These are phyloP conservation scores for Riptortus pedestris DNA, from an alignment of 1,140 invertebrate species.

Conservation along the genomic window DNA sequence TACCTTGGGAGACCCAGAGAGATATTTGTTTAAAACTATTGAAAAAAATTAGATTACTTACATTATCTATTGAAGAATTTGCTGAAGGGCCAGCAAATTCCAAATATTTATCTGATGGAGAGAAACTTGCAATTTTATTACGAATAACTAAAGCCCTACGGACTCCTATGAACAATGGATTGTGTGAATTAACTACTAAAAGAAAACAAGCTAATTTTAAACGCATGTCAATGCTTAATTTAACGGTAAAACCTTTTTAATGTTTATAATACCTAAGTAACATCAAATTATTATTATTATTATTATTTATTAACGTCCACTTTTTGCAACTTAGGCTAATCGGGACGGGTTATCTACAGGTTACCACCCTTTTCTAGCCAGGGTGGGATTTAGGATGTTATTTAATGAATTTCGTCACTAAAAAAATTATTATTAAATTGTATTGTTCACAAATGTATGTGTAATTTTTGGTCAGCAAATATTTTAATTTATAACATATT, in stretches of 20 bases:
- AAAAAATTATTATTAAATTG: too few species aligned
- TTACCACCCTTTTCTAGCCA: too few species aligned
- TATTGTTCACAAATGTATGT: not conserved
- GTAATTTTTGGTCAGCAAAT: not conserved
- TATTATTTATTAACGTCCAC: not conserved
- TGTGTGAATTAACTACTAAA: conserved; percentile 23
- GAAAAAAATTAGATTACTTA: conserved; percentile 62
- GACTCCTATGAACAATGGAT: conserved; percentile 21
- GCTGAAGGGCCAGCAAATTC: conserved; percentile 64
- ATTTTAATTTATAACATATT: not conserved
- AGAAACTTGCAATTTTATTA: conserved; percentile 55
- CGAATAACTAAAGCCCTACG: conserved; percentile 7
- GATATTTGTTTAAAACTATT: conserved; percentile 31
- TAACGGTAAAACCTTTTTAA: conserved; percentile 12
- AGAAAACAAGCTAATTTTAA: conserved; percentile 11
- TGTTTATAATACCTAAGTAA: not conserved
- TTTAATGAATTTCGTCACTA: too few species aligned
- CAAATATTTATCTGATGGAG: conserved; percentile 55
- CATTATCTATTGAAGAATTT: conserved; percentile 65
- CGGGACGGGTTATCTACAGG: too few species aligned
- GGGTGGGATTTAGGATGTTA: too few species aligned
- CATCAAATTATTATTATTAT: not conserved
- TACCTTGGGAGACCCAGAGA: too few species aligned
- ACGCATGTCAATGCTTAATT: not conserved
- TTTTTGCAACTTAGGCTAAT: too few species aligned